Conservation (phyloP, 2,888 invertebrate genomes). For the Theretra japonica region DNA sequence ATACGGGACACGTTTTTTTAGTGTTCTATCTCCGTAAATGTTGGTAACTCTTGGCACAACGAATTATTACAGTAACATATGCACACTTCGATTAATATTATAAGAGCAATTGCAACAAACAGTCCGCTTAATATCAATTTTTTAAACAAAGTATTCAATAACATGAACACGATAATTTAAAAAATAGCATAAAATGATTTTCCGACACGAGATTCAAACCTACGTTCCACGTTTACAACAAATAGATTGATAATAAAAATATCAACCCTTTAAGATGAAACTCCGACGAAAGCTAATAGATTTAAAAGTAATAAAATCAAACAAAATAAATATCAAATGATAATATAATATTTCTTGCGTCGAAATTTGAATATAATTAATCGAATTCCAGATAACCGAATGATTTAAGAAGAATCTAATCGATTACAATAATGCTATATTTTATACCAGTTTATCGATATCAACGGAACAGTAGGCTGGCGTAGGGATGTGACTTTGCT, state of each 20-base stretch:
- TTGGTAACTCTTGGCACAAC: no score
- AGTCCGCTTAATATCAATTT: no score
- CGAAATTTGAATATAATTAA: conserved; percentile 8
- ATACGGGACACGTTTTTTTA: no score
- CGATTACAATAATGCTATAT: conserved; percentile 11
- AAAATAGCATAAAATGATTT: no score
- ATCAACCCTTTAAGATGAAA: neutral
- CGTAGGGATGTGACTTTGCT: neutral
- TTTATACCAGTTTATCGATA: conserved; percentile 11
- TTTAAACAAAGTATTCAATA: no score
- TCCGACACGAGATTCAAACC: no score
- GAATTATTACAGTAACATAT: no score
- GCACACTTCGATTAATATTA: no score
- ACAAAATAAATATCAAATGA: neutral
- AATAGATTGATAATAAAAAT: neutral
- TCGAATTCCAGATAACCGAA: conserved; percentile 11
- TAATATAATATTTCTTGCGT: neutral
- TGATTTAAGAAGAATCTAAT: conserved; percentile 10
- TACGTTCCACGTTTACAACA: no score
- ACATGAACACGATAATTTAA: no score
- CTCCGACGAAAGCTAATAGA: neutral
- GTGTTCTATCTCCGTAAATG: no score
- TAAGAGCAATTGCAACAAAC: no score
- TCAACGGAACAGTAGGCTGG: neutral
- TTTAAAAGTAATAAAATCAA: neutral